Percentiles rank a stretch among this genome's conserved stretches.
Conservation (phyloP, 2,113 vertebrate genomes). For the Cephalopholis sonnerati region DNA sequence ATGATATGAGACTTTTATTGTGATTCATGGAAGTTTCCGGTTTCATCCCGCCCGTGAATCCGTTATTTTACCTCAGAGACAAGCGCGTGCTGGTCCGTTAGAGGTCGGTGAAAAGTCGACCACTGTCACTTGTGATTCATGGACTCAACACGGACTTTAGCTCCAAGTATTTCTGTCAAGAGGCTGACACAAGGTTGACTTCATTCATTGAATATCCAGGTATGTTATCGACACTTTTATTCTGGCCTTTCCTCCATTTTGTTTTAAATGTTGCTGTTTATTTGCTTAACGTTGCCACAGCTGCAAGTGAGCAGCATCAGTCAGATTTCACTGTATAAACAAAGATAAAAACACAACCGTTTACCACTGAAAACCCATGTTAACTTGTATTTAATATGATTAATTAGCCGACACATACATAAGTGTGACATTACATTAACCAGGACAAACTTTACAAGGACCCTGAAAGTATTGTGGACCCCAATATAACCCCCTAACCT, state of each 20-base stretch:
- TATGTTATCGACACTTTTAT: conserved; percentile 30
- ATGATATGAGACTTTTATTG: background rate
- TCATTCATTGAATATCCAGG: conserved; percentile 63
- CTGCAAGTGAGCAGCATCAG: conserved; percentile 15
- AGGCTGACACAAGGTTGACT: conserved; percentile 61
- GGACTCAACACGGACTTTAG: conserved; percentile 69
- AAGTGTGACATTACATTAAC: background rate
- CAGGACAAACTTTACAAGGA: background rate
- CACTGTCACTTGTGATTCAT: conserved; percentile 74
- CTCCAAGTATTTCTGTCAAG: conserved; percentile 50
- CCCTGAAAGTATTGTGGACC: background rate
- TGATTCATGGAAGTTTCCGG: conserved; percentile 15
- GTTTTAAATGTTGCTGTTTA: background rate
- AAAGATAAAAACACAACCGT: background rate
- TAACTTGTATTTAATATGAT: background rate
- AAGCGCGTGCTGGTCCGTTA: conserved; percentile 22
- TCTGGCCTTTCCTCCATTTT: background rate
- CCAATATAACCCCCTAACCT: background rate
- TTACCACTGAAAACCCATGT: background rate
- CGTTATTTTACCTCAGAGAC: conserved; percentile 8
- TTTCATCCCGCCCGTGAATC: background rate
- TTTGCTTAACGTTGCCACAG: background rate
- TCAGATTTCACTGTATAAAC: background rate
- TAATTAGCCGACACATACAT: background rate
- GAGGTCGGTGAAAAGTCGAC: conserved; percentile 55